A percentile compares a stretch with the other conserved stretches of the same genome.
phyloP scores from a whole-genome alignment of 2,113 vertebrate species.

The Nestor notabilis region DNA sequence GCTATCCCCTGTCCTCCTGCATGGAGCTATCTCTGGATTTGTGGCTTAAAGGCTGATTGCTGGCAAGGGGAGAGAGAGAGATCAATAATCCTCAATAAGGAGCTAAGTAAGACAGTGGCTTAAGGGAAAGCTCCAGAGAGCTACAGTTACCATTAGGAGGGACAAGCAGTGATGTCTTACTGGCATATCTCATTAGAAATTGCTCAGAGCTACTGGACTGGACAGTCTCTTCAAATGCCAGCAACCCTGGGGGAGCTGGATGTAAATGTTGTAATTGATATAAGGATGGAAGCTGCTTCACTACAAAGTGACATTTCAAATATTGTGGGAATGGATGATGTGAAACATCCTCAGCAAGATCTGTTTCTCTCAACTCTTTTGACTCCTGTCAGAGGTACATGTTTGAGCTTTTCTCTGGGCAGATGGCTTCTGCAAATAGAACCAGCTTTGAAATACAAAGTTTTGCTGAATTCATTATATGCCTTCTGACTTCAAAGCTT shows the following conservation, averaged over 20 bases:
- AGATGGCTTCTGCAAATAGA: constrained; percentile 67
- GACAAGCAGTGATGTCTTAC: constrained; percentile 4
- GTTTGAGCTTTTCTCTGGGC: constrained; percentile 38
- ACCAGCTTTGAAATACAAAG: constrained; percentile 58
- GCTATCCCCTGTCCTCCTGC: neutral
- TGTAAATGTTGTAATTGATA: constrained; percentile 47
- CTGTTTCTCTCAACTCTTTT: constrained; percentile 44
- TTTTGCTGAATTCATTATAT: constrained; percentile 56
- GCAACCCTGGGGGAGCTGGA: neutral
- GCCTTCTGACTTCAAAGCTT: constrained; percentile 65
- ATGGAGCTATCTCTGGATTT: neutral
- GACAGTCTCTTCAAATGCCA: constrained; percentile 37
- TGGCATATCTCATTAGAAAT: constrained; percentile 56
- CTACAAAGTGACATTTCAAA: constrained; percentile 47
- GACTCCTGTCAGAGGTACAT: constrained; percentile 45
- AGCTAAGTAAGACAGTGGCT: constrained; percentile 15
- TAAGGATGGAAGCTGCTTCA: neutral
- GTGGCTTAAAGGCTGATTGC: neutral
- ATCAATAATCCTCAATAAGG: neutral
- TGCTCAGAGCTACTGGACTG: constrained; percentile 38
- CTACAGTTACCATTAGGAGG: neutral
- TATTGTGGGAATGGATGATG: constrained; percentile 28
- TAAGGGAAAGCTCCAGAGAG: constrained; percentile 19
- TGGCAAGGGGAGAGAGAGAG: neutral
- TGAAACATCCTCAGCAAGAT: neutral